phyloP scores from a whole-genome alignment of 2,888 invertebrate species.

The Dynastes tityus region DNA sequence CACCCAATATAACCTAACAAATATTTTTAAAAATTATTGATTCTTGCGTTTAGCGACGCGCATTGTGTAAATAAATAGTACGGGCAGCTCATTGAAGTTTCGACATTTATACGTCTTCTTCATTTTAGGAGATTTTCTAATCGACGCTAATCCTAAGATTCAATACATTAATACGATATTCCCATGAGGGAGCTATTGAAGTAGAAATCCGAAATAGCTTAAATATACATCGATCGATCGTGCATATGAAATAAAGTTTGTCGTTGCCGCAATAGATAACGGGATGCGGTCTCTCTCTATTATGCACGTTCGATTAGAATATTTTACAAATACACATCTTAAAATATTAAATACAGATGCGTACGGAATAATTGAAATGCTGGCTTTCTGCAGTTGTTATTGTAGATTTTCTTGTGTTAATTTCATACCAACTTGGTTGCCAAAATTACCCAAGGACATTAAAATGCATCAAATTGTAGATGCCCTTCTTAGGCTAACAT shows the following conservation, averaged over 20 bases:
- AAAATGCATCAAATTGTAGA: no score
- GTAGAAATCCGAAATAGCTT: constrained; percentile 31
- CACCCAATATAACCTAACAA: constrained; percentile 19
- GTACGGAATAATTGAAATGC: no score
- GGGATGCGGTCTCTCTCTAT: neutral
- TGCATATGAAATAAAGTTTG: constrained; percentile 38
- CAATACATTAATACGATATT: constrained; percentile 33
- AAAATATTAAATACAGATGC: no score
- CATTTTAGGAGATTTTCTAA: constrained; percentile 38
- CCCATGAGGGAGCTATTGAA: constrained; percentile 1
- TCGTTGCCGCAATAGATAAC: constrained; percentile 40
- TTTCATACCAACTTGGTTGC: no score
- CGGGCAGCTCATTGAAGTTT: constrained; percentile 34
- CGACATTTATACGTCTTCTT: constrained; percentile 37
- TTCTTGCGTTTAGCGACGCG: constrained; percentile 21
- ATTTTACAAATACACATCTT: neutral
- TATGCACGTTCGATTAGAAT: neutral
- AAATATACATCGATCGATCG: constrained; percentile 34
- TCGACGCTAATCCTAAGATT: constrained; percentile 33
- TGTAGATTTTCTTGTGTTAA: no score
- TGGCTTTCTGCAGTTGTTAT: no score
- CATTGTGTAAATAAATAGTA: constrained; percentile 24
- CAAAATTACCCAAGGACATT: no score
- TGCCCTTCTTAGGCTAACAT: no score
- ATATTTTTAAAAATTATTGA: constrained; percentile 37